Percentiles rank a stretch among this genome's conserved stretches.
Evolutionary conservation across 2,113 vertebrate species (phyloP).

Genomic region (Neopipo cinnamomea): DNA sequence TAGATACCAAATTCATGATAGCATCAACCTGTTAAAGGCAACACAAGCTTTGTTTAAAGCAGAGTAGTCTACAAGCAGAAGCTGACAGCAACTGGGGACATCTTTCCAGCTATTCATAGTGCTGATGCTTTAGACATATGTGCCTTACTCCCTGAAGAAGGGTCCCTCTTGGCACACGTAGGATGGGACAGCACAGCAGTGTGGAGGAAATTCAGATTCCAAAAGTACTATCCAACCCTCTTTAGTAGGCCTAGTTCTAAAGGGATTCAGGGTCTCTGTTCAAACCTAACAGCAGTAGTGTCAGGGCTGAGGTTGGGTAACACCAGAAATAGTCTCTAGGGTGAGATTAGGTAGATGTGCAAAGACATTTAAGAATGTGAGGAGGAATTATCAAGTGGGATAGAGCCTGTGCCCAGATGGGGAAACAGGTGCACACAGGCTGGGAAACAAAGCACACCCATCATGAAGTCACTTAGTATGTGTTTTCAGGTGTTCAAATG

Average conservation of each 20-base stretch:
- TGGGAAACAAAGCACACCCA: background rate
- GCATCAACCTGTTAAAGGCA: slow-evolving; percentile 84
- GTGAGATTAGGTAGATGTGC: background rate
- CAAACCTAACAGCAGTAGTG: background rate
- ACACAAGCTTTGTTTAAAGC: background rate
- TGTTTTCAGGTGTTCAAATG: background rate
- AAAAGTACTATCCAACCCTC: background rate
- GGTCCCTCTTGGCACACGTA: background rate
- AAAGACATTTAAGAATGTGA: background rate
- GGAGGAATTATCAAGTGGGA: background rate
- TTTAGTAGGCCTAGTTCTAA: background rate
- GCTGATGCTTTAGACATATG: background rate
- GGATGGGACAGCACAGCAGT: background rate
- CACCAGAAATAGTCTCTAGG: background rate
- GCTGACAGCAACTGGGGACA: background rate
- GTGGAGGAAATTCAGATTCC: background rate
- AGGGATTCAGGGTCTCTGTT: background rate
- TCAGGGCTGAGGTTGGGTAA: background rate
- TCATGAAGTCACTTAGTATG: background rate
- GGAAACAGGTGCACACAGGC: background rate
- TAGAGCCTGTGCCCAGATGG: background rate
- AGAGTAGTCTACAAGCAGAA: background rate
- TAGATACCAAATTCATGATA: slow-evolving; percentile 93
- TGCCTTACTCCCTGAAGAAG: background rate
- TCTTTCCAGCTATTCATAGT: background rate